Evolutionary conservation across 1,140 invertebrate genomes (phyloP), one percentile per base, ranked within the genome.

Genomic region (Diachasmimorpha longicaudata): DNA sequence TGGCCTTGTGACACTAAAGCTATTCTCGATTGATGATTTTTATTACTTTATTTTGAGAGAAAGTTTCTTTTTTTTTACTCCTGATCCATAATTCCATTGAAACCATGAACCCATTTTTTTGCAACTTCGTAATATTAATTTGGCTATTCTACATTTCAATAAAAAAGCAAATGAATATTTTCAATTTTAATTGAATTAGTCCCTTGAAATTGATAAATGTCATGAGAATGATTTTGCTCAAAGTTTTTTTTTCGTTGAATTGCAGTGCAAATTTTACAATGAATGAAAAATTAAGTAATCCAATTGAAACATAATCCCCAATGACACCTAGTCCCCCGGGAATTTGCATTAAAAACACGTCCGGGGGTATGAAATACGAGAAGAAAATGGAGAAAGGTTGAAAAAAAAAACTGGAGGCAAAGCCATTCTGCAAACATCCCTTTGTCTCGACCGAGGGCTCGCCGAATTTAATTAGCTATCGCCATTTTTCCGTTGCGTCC

Each of bases 401-500:
- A 48, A 81, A 80, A 80, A 81, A 79, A 79, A 6, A 78, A 77
- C 67, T 77, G 76, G 74, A 69, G 72, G 52, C 37, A 46, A 69
- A 78, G 76, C 55, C 55, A 68, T 48, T n/a, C 6, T 13, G 31
- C 74, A 78, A 78, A 74, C 72, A 77, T 72, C 74, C 72, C 74
- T 70, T 44, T 79, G 72, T 78, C 72, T 77, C 74, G 68, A 70
- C 48, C 73, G 44, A 25, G 75, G 79, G 80, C 82, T 83, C 79
- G 80, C 58, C 72, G 75, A 79, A 83, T 83, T 85, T 84, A 85
- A 86, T 86, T 86, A 85, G 84, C 82, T 84, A 85, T 84, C 77
- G 79, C 72, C 70, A 84, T 83, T 84, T 84, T 84, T 72, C 58
- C 19, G 79, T 82, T 82, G 80, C 82, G 78, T 58, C 46, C 42